Evolutionary conservation across 2,888 invertebrate species (phyloP), one percentile per base, ranked within the genome.

Genomic region (Acrobasis consociella): DNA sequence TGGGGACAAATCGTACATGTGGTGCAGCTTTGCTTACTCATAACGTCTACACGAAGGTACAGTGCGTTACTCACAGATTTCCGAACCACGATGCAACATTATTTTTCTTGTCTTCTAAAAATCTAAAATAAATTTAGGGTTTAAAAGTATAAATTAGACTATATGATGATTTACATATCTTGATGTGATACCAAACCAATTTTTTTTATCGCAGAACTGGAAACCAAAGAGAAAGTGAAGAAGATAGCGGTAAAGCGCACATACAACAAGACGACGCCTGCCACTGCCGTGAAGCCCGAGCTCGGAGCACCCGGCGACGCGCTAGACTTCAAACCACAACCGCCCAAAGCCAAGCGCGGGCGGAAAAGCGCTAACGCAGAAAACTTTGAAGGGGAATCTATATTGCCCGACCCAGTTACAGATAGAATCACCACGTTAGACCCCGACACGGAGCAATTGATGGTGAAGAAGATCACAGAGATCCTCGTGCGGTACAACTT

Each of bases 401-500:
- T 56, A 22, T 17, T 56, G 1, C 56, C 56, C 8, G 56, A 56
- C 13, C 56, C 56, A 1, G 56, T 46, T 11, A 59, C 49, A 9
- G 31, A 60, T 8, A 16, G 22, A 10, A 60, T 39, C 10, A 52
- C 13, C 22, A 51, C 50, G 11, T 9, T 60, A 42, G 58, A 62
- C 16, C 46, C 56, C 0, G 16, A 64, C 1, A n/a, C 65, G 9
- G 76, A 78, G 53, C 69, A 75, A 37, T 58, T 49, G 0, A 74
- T 77, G 65, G 74, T 81, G 0, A 68, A 73, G 15, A 74, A 80
- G 71, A 87, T 87, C 31, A 76, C 78, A 42, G 64, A 78, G 9
- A 78, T 86, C 38, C 71, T 87, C 11, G 65, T 84, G 13, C 66
- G 70, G 64, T 74, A 85, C 58, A 76, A 83, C 42, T 82, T 78